Evolutionary conservation across 2,797 vertebrate species (phyloP), one percentile per base, ranked within the genome.

Genomic region (Emydoidea blandingii): DNA sequence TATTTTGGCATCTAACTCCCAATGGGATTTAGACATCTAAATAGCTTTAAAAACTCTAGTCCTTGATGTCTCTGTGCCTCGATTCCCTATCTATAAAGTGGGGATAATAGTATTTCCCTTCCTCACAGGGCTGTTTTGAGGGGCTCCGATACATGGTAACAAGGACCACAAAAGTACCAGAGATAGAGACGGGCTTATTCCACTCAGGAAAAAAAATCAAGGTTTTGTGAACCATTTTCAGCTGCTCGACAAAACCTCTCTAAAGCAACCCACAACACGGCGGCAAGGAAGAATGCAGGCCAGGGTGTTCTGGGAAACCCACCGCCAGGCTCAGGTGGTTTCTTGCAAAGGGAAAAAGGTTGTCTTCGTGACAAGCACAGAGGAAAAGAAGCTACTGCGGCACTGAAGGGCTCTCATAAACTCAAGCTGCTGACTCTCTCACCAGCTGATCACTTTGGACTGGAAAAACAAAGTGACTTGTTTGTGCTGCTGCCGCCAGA

Each of bases 311-410:
- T 95, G 88, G 92, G 89, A 95, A 41, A 47, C 68, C 85, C 87
- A 19, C 91, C 83, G 83, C 95, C 87, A 16, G 81, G 92, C 79
- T 54, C 76, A 96, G 9, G 7, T 4, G 74, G 83, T 95, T 88
- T 91, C 94, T 95, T 97, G 96, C 95, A 95, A 97, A 85, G 92
- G 87, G 83, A 87, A 94, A 96, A 95, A 94, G 88, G 59, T 74
- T n/a, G 80, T 57, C 93, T 97, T 96, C 97, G 94, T 97, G 15
- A 47, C 14, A 83, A 88, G 79, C 9, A 31, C 59, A 56, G 80
- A 78, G 23, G 83, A 47, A 34, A 79, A 74, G 79, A 80, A 29
- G 68, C 81, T 27, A 80, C 92, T 78, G 19, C 34, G 2, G 88
- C 91, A 27, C 52, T 74, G 74, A 93, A 83, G 15, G 6, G 56